Base-by-base conservation (phyloP, 2,888 invertebrate genomes). In the Choreutis nemorana region DNA sequence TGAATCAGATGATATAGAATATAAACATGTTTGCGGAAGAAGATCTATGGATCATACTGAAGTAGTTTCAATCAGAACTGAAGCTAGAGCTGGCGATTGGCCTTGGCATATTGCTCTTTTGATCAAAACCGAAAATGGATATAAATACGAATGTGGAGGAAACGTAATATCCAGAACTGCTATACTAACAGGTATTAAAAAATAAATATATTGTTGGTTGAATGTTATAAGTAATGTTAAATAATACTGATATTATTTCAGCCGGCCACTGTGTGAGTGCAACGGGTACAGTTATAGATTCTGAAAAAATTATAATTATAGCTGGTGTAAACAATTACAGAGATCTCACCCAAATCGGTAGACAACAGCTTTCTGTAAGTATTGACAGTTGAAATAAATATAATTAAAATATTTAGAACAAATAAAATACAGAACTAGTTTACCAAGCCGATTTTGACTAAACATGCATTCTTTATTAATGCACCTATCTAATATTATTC, bases 31-130 rank as follows among this genome's bases (percentile, higher is more conserved):
- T 0, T 77, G 77, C 28, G 77, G 77, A 0, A 53, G 72, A 27
- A 43, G 67, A 10, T 46, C 64, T 1, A 36, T 73, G 13, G 46
- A 55, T n/a, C 54, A 67, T 31, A 56, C 67, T 2, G 77, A 75
- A 35, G 33, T 75, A 35, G 55, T 55, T 2, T 60, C 65, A 3
- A 45, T 68, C 6, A 50, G 60, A 21, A 62, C 70, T 0, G 59
- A 65, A 15, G 56, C 73, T 0, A 44, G 45, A 13, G 50, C 64
- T 3, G 77, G 75, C 1, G 77, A 77, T 38, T 77, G 73, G 73
- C 77, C 77, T 0, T 77, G 77, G 77, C 77, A 77, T 37, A 71
- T 68, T 1, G 77, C 77, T 10, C 42, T 77, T 2, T 37, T 68
- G 11, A 37, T 66, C 13, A 55, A 33, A 16, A 36, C 55, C 13